Evolutionary conservation across 2,113 vertebrate species (phyloP), one percentile per base, ranked within the genome.

Genomic region (Boulengerochromis microlepis): DNA sequence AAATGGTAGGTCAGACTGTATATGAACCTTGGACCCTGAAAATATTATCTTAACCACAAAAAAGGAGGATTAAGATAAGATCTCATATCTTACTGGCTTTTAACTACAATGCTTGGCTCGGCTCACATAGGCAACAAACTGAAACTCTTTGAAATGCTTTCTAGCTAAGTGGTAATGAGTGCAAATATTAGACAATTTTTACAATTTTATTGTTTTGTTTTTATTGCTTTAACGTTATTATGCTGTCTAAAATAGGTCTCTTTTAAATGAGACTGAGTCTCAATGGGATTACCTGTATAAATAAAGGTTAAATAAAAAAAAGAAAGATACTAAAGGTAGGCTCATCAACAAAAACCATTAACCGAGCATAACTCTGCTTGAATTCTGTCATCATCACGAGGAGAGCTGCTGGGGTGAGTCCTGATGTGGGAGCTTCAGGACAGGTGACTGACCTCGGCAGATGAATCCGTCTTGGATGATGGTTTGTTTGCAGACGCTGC

Each of bases 391-490:
- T 24, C 66, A 50, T 2, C 12, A 52, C 2, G 6, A 45, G 80
- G 71, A 31, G 19, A 50, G 24, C 3, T 56, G 57, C 53, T 10
- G 6, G 35, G 47, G 13, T 5, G 8, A 33, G 24, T 38, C 7
- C 8, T 11, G 19, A 38, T n/a, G 10, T 40, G 8, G 22, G 56
- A n/a, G 45, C 22, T 19, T 26, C 2, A 6, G 64, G 33, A 29
- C 19, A 16, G 78, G 24, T 6, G 42, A 91, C 98, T 97, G 92
- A 98, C 98, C 98, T 97, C 97, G 94, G 92, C 98, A 99, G 91
- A 97, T 95, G 86, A 98, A 98, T 81, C 98, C 98, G 84, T 99
- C 98, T 81, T 97, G 96, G 5, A 96, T 95, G 96, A 99, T 97
- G 57, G 95, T 96, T 96, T 98, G 98, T 3, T 98, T 97, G 90